Evolutionary conservation across 2,888 invertebrate genomes (phyloP), one percentile per base, ranked within the genome.

Genomic region (Scaptomyza polygonia): DNA sequence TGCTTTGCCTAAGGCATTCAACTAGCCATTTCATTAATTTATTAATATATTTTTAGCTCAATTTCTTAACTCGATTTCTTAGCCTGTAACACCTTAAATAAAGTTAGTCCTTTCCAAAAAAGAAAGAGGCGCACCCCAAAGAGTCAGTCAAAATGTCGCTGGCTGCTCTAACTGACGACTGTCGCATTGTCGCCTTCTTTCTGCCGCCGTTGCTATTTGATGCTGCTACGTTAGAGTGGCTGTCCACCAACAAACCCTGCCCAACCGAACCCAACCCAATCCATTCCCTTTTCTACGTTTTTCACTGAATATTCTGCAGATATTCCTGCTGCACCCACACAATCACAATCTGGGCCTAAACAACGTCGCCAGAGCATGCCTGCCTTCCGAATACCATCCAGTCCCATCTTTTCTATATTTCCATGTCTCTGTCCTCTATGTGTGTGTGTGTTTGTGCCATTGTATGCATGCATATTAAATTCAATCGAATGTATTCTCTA

Each of bases 381-480:
- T 54, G 43, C 54, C 62, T 34, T 3, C 5, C 57, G n/a, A n/a
- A n/a, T n/a, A n/a, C n/a, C 25, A 53, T 53, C 48, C 49, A 49
- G 36, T 54, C 47, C 57, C 62, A 27, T 30, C 40, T 43, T 40
- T 21, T 44, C 34, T 51, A 62, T 45, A 49, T 45, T 66, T 69
- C 55, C 69, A 52, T 59, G 47, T 64, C 48, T 47, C 21, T 61
- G 21, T 21, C 21, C 29, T 29, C 36, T 56, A n/a, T n/a, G 57
- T 67, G 58, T 69, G 44, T 54, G 62, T 66, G 42, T 51, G 65
- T 53, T 43, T 76, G 48, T 75, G 76, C 73, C 73, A 79, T 84
- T 89, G 89, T 88, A 79, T 89, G 89, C 88, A 89, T 88, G 86
- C 86, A 88, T 89, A 89, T 90, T 89, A 89, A 89, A 89, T 90